Evolutionary conservation across 64 coral and sea anemone genomes (phyloP), one percentile per base, ranked within the genome.

Genomic region (Catalaphyllia jardinei): DNA sequence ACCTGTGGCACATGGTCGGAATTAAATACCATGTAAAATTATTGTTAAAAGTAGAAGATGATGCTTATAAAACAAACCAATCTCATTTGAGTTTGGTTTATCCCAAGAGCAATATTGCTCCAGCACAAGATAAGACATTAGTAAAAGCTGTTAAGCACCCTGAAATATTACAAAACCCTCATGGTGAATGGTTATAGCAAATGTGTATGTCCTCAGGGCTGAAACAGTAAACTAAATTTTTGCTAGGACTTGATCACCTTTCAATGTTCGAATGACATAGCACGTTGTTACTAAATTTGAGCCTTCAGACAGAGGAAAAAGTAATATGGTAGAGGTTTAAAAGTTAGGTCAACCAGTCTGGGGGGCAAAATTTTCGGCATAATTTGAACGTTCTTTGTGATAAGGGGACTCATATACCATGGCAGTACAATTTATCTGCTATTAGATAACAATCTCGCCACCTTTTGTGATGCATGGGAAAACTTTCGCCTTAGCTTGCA

Each of bases 11-110:
- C 81, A 85, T 85, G 81, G 62, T 71, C 30, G 27, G 62, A 39
- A 50, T 85, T 85, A 71, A 85, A 71, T 71, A 85, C 24, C 62
- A n/a, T 69, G 81, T 71, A 85, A 77, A 83, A 85, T 85, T 85
- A 35, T 85, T 85, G 71, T 69, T 69, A n/a, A 27, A 69, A 22
- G 24, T 71, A 18, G 69, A 85, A 64, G 42, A 71, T 29, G 81
- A 85, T 71, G 33, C 35, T 50, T 85, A 71, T n/a, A 84, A 71
- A 85, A 85, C 81, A 69, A 85, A 63, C 81, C 81, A 85, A 85
- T 85, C 81, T 85, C 35, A 17, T 24, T 10, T 71, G 33, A 71
- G 81, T 85, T 85, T 71, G 81, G 81, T 71, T 50, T 67, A 71
- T 69, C 81, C 81, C 35, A 85, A 3, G 50, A 33, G 81, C 81